These are phyloP conservation scores for Zoanthus sansibaricus DNA, from an alignment of 92 coral and sea anemone genomes.

Conservation along the genomic window DNA sequence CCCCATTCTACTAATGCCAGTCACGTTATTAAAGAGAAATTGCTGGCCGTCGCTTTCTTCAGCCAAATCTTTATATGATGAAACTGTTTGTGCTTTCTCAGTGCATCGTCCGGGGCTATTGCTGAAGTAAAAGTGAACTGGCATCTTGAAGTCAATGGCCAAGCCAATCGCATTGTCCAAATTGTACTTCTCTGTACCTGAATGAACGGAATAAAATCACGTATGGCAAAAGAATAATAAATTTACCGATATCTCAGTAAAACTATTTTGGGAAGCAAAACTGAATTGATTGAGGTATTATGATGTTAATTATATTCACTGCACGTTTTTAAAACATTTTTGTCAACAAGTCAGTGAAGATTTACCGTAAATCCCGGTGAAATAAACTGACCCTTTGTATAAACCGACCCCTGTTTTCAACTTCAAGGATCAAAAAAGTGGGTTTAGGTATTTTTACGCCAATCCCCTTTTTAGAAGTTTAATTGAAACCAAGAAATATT, in stretches of 20 bases:
- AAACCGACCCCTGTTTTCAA: no score
- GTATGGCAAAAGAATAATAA: background rate
- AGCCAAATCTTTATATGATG: conserved; percentile 37
- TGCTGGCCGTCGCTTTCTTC: conserved; percentile 71
- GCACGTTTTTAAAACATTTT: no score
- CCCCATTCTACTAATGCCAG: conserved; percentile 60
- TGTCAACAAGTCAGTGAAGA: no score
- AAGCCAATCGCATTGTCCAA: conserved; percentile 69
- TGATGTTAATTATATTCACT: no score
- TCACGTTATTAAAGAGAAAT: conserved; percentile 63
- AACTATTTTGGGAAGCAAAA: no score
- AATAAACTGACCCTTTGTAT: no score
- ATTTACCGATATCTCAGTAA: background rate
- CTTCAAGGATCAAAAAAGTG: no score
- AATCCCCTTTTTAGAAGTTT: no score
- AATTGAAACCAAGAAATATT: no score
- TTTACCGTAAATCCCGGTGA: no score
- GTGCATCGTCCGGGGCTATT: conserved; percentile 51
- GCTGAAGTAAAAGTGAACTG: conserved; percentile 76
- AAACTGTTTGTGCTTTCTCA: conserved; percentile 16
- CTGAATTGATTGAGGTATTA: no score
- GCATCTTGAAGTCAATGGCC: conserved; percentile 63
- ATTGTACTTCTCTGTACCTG: conserved; percentile 58
- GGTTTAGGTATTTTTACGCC: no score
- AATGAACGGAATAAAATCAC: background rate